Conservation (phyloP, 2,113 vertebrate genomes). For the Lophura nycthemera region DNA sequence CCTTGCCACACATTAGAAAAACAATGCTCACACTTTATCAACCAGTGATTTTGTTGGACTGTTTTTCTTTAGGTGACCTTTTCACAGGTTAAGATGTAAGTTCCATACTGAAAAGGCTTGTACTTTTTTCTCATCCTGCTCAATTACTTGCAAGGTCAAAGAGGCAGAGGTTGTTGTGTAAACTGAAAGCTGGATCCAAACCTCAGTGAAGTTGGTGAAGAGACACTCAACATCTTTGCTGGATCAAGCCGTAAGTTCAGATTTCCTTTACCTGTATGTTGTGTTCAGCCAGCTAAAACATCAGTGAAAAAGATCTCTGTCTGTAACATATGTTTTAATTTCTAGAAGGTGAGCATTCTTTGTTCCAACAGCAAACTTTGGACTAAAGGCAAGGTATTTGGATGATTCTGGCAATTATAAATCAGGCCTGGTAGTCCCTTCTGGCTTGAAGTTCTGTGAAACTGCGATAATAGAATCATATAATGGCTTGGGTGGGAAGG, state of each 20-base stretch:
- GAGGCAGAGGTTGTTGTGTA: neutral
- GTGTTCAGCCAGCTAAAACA: no score
- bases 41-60: accelerated
- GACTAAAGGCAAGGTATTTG: neutral
- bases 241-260: no score
- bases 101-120: neutral
- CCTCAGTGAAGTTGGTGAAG: no score
- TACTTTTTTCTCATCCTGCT: neutral
- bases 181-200: no score
- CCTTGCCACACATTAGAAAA: neutral
- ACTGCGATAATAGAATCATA: neutral
- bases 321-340: no score
- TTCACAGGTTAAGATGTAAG: accelerated
- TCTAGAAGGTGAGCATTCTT: no score
- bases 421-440: neutral
- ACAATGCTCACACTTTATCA: accelerated
- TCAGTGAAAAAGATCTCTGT: no score
- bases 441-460: neutral
- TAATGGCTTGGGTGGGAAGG: no score
- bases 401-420: neutral
- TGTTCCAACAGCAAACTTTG: neutral
- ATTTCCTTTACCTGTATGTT: no score
- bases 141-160: neutral
- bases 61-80: neutral
- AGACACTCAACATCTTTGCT: no score